These are phyloP conservation scores for Morone chrysops DNA, from an alignment of 2,113 vertebrate genomes.

Conservation along the genomic window DNA sequence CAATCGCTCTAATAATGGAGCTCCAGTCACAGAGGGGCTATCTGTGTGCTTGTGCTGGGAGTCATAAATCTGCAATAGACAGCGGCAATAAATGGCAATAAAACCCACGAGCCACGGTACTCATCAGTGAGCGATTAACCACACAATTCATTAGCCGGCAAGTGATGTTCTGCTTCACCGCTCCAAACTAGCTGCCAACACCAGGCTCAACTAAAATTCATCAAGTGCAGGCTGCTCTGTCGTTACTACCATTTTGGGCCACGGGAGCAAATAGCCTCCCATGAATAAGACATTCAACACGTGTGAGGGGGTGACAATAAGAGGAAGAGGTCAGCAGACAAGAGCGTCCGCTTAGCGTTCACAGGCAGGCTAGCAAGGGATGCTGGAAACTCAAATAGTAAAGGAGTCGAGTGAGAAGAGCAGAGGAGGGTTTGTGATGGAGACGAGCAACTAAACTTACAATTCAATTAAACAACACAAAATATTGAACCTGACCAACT, in stretches of 20 bases:
- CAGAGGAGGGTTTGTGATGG: too few species aligned
- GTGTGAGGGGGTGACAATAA: background rate
- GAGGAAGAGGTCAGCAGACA: background rate
- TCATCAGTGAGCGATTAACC: conserved; percentile 57
- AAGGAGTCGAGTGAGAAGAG: too few species aligned
- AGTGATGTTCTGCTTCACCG: conserved; percentile 30
- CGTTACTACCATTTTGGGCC: conserved; percentile 11
- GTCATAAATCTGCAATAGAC: conserved; percentile 47
- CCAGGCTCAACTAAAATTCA: background rate
- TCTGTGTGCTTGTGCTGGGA: conserved; percentile 19
- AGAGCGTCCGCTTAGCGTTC: background rate
- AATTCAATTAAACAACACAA: background rate
- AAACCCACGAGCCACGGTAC: conserved; percentile 1
- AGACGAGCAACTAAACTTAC: background rate
- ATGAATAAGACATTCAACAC: background rate
- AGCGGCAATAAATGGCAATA: conserved; percentile 39
- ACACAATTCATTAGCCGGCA: conserved; percentile 53
- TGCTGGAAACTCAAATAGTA: background rate
- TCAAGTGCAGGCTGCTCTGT: background rate
- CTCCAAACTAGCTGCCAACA: background rate
- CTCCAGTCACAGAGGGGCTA: conserved; percentile 48
- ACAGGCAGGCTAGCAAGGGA: background rate
- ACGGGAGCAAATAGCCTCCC: background rate
- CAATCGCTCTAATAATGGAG: conserved; percentile 47
- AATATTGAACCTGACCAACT: background rate